A percentile compares a stretch with the other conserved stretches of the same genome.
Evolutionary conservation across 2,113 vertebrate genomes (phyloP).

Genomic region (Nettapus auritus): DNA sequence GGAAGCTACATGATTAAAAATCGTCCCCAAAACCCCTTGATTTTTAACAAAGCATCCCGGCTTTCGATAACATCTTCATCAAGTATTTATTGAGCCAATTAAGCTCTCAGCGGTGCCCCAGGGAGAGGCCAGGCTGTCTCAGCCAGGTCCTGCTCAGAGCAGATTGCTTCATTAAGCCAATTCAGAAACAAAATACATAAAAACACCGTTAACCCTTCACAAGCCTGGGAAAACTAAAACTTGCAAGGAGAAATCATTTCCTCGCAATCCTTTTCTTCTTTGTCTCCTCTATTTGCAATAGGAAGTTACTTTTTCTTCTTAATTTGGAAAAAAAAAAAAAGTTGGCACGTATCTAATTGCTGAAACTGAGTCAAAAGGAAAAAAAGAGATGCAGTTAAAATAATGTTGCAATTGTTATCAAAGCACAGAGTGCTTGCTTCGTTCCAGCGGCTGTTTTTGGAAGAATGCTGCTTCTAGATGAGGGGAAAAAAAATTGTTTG

Average conservation of each 20-base stretch:
- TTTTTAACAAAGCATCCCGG: conserved; percentile 16
- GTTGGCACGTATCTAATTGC: neutral
- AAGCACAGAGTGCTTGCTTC: conserved; percentile 26
- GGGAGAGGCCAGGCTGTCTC: conserved; percentile 53
- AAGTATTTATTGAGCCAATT: conserved; percentile 65
- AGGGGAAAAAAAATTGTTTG: neutral
- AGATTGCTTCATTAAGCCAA: conserved; percentile 64
- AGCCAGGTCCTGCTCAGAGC: conserved; percentile 49
- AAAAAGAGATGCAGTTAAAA: conserved; percentile 24
- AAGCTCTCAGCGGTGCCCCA: conserved; percentile 49
- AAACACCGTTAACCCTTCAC: conserved; percentile 29
- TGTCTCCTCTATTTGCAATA: neutral
- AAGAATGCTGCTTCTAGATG: conserved; percentile 38
- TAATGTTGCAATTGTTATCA: conserved; percentile 58
- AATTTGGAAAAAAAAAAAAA: neutral
- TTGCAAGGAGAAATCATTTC: neutral
- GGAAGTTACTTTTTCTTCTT: neutral
- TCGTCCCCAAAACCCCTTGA: neutral
- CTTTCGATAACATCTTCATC: conserved; percentile 49
- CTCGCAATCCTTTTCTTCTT: neutral
- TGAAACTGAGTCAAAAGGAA: neutral
- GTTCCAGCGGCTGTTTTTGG: conserved; percentile 30
- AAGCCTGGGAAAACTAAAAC: neutral
- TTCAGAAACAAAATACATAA: conserved; percentile 12
- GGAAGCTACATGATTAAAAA: neutral